Evolutionary conservation across 2,797 vertebrate species (phyloP).

Genomic region (Clamator glandarius): DNA sequence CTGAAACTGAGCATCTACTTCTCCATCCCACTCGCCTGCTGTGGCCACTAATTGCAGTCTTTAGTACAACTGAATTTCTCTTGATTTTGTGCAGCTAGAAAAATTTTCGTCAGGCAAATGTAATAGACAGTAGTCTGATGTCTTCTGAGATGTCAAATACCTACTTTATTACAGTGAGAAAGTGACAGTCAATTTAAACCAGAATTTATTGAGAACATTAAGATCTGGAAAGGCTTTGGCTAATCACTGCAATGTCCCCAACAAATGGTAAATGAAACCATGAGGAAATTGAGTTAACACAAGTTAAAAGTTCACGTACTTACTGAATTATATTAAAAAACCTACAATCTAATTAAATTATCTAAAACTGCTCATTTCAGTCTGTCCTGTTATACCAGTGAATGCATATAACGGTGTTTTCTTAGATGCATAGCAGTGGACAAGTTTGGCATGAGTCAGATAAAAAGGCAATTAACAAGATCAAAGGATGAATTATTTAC

Average conservation of each 20-base stretch:
- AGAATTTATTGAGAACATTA: constrained; percentile 85
- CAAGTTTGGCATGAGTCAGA: constrained; percentile 57
- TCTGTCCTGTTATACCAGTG: constrained; percentile 64
- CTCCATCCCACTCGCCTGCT: neutral
- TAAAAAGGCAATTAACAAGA: constrained; percentile 53
- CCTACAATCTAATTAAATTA: constrained; percentile 83
- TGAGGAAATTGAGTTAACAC: constrained; percentile 85
- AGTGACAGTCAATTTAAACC: constrained; percentile 85
- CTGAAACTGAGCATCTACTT: neutral
- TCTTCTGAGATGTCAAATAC: constrained; percentile 78
- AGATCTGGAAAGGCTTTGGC: constrained; percentile 81
- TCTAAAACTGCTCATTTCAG: constrained; percentile 77
- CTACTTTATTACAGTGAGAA: constrained; percentile 81
- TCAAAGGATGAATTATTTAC: constrained; percentile 45
- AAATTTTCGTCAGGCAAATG: constrained; percentile 36
- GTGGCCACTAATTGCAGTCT: neutral
- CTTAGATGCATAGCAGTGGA: constrained; percentile 51
- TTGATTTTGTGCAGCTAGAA: constrained; percentile 48
- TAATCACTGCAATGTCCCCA: constrained; percentile 84
- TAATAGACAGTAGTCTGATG: constrained; percentile 59
- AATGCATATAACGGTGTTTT: constrained; percentile 69
- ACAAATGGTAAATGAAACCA: constrained; percentile 86
- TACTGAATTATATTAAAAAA: constrained; percentile 81
- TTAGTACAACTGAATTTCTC: constrained; percentile 22
- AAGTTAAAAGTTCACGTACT: constrained; percentile 86